Conservation (phyloP, 2,113 vertebrate genomes). For the Chloropsis hardwickii region DNA sequence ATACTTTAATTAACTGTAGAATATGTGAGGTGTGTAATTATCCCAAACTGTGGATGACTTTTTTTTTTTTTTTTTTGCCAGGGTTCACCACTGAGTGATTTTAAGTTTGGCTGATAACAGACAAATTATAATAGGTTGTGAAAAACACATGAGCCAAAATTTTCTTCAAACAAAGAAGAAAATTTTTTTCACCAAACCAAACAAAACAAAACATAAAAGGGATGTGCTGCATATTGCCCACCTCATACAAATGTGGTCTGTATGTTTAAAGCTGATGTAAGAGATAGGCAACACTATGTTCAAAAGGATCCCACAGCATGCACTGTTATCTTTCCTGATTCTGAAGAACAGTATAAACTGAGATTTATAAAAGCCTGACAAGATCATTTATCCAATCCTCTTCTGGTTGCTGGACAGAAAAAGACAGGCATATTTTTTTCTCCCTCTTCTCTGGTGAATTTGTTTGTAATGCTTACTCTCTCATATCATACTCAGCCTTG, state of each 20-base stretch:
- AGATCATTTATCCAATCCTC: background rate
- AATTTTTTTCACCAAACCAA: too few species aligned
- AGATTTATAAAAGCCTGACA: background rate
- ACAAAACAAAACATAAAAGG: background rate
- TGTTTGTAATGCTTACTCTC: background rate
- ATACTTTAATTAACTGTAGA: background rate
- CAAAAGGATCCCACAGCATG: background rate
- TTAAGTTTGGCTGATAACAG: background rate
- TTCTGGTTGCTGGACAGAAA: constrained; percentile 2
- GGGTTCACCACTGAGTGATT: background rate
- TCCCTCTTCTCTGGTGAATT: background rate
- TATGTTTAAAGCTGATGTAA: background rate
- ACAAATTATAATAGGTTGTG: background rate
- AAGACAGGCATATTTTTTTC: background rate
- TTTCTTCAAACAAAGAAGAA: too few species aligned
- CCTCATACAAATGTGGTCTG: background rate
- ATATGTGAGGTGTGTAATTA: background rate
- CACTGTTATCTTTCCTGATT: background rate
- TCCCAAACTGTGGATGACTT: background rate
- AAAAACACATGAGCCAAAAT: background rate
- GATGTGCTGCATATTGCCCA: background rate
- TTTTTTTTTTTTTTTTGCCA: background rate
- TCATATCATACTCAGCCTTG: background rate
- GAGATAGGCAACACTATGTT: background rate
- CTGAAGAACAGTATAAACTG: background rate